phyloP scores from a whole-genome alignment of 2,888 invertebrate genomes.

The Thymelicus acteon region DNA sequence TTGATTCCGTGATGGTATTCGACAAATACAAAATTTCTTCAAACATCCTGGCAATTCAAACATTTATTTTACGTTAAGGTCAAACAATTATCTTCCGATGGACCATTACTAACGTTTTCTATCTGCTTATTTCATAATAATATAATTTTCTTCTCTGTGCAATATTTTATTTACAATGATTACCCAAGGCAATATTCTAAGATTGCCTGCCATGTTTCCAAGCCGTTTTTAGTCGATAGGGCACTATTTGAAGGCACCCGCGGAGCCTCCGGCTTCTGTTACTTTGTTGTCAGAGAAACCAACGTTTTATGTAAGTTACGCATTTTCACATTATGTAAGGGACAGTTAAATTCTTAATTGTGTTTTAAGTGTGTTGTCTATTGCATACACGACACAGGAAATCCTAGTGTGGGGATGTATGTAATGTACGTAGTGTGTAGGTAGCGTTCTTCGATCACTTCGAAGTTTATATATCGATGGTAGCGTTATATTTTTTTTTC shows the following conservation, averaged over 20 bases:
- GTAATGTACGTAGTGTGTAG: too few relatives aligned
- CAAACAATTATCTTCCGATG: slow-evolving; percentile 21
- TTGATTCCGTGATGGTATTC: slow-evolving; percentile 22
- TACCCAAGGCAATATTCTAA: slow-evolving; percentile 48
- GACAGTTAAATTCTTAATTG: neutral
- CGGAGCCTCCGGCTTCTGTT: neutral
- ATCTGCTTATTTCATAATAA: neutral
- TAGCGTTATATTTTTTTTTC: too few relatives aligned
- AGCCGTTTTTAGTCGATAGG: slow-evolving; percentile 17
- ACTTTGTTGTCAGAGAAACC: slow-evolving; percentile 16
- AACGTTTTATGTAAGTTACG: neutral
- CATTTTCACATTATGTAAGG: neutral
- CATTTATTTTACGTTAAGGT: slow-evolving; percentile 27
- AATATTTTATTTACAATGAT: slow-evolving; percentile 48
- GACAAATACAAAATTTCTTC: slow-evolving; percentile 18
- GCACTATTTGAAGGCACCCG: slow-evolving; percentile 2
- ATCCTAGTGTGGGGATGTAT: too few relatives aligned
- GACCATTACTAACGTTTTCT: slow-evolving; percentile 24
- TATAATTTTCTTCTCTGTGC: slow-evolving; percentile 46
- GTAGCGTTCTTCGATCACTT: too few relatives aligned
- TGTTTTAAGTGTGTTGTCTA: too few relatives aligned
- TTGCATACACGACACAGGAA: too few relatives aligned
- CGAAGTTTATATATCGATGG: too few relatives aligned
- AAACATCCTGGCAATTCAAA: slow-evolving; percentile 19
- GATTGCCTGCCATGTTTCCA: slow-evolving; percentile 52